Evolutionary conservation across 1,140 invertebrate genomes (phyloP).

Genomic region (Lordiphosa collinella): DNA sequence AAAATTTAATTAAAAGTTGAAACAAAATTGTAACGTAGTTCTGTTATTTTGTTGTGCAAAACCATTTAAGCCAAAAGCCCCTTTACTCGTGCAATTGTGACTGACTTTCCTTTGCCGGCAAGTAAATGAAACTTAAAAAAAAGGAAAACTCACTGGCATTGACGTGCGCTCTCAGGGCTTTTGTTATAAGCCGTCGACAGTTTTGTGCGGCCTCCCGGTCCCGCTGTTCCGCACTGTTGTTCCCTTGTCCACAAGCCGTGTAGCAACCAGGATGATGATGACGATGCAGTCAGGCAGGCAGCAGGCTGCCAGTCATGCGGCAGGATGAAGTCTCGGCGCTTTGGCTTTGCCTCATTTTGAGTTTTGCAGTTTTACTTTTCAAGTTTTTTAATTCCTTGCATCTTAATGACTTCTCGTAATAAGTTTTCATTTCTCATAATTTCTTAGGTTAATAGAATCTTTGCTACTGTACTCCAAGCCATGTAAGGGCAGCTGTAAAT

Average conservation of each 20-base stretch:
- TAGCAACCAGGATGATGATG: slow-evolving; percentile 7
- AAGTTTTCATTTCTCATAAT: slow-evolving; percentile 79
- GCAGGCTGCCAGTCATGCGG: slow-evolving; percentile 1
- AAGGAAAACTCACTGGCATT: slow-evolving; percentile 45
- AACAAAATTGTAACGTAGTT: slow-evolving; percentile 27
- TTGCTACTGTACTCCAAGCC: slow-evolving; percentile 37
- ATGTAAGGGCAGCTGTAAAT: slow-evolving; percentile 45
- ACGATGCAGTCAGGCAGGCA: slow-evolving; percentile 7
- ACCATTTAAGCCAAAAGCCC: slow-evolving; percentile 54
- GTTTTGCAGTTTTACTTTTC: slow-evolving; percentile 71
- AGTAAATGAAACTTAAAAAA: slow-evolving; percentile 54
- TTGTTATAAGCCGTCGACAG: slow-evolving; percentile 53
- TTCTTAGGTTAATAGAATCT: slow-evolving; percentile 79
- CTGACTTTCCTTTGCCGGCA: slow-evolving; percentile 61
- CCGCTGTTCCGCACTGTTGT: slow-evolving; percentile 8
- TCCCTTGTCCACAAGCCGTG: slow-evolving; percentile 5
- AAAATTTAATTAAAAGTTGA: slow-evolving; percentile 61
- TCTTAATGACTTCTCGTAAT: slow-evolving; percentile 79
- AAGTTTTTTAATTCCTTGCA: slow-evolving; percentile 78
- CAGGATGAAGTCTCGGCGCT: slow-evolving; percentile 3
- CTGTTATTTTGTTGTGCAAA: slow-evolving; percentile 33
- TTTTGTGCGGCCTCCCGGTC: slow-evolving; percentile 51
- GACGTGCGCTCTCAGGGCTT: slow-evolving; percentile 36
- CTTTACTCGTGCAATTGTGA: slow-evolving; percentile 57
- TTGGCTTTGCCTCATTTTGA: slow-evolving; percentile 54